Conservation (phyloP, 2,113 vertebrate species). For the Anhinga rufa region DNA sequence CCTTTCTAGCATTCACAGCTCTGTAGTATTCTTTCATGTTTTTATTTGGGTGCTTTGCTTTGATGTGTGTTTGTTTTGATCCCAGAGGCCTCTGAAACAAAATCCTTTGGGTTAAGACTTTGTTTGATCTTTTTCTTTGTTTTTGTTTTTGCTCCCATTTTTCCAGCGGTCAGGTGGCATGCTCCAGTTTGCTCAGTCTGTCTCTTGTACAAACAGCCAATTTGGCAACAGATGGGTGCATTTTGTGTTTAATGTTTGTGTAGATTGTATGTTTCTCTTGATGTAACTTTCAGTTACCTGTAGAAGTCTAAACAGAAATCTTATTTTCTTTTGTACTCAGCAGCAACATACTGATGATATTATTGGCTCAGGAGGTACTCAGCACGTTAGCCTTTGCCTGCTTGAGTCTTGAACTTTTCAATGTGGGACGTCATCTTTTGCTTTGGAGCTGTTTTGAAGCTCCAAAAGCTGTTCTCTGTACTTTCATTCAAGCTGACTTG, state of each 20-base stretch:
- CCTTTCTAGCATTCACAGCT: neutral
- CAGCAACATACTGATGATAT: neutral
- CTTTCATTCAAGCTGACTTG: neutral
- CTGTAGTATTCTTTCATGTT: neutral
- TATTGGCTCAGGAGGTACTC: neutral
- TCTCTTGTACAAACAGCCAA: neutral
- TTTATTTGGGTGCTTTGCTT: neutral
- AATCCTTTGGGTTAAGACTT: neutral
- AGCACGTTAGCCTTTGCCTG: neutral
- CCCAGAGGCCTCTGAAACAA: neutral
- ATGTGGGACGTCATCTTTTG: neutral
- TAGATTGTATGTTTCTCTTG: neutral
- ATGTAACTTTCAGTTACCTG: neutral
- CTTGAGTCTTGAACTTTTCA: neutral
- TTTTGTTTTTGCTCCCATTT: neutral
- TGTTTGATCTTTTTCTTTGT: neutral
- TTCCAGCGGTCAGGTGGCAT: neutral
- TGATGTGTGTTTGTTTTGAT: neutral
- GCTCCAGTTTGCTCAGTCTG: neutral
- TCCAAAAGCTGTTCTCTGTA: neutral
- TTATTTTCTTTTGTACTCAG: neutral
- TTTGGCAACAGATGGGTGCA: neutral
- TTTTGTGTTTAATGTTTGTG: neutral
- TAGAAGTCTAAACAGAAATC: neutral
- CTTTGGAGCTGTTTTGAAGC: neutral